These are phyloP conservation scores for Diadophis punctatus DNA, from an alignment of 2,113 vertebrate genomes.

Conservation along the genomic window DNA sequence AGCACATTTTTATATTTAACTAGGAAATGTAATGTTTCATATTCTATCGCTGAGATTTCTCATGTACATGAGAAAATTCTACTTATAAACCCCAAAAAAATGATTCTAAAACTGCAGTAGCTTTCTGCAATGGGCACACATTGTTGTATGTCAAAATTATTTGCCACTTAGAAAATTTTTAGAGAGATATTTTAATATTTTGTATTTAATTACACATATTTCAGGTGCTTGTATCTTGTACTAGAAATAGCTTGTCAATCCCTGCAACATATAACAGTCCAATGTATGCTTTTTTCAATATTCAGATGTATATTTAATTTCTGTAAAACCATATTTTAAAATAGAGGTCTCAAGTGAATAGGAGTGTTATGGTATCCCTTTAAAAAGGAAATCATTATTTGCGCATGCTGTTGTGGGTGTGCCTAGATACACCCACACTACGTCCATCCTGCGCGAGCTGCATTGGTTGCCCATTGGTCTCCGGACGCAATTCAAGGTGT, in stretches of 20 bases:
- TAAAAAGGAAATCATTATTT: not conserved
- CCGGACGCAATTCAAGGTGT: no score
- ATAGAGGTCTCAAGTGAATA: not conserved
- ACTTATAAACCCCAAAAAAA: not conserved
- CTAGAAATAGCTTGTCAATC: not conserved
- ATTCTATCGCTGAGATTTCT: not conserved
- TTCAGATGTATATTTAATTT: not conserved
- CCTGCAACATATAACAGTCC: not conserved
- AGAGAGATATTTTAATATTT: not conserved
- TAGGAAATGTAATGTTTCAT: not conserved
- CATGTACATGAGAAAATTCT: not conserved
- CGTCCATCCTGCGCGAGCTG: no score
- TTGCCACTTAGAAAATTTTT: not conserved
- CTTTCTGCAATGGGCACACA: not conserved
- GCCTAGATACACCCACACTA: no score
- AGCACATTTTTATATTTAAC: not conserved
- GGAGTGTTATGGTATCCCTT: not conserved
- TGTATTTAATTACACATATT: not conserved
- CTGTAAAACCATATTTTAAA: not conserved
- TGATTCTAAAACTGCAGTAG: not conserved
- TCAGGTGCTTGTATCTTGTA: not conserved
- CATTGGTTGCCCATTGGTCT: no score
- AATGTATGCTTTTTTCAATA: not conserved
- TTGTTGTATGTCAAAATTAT: not conserved
- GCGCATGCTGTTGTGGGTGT: no score